phyloP scores from a whole-genome alignment of 2,797 vertebrate species.

The Jordanella pulchra region DNA sequence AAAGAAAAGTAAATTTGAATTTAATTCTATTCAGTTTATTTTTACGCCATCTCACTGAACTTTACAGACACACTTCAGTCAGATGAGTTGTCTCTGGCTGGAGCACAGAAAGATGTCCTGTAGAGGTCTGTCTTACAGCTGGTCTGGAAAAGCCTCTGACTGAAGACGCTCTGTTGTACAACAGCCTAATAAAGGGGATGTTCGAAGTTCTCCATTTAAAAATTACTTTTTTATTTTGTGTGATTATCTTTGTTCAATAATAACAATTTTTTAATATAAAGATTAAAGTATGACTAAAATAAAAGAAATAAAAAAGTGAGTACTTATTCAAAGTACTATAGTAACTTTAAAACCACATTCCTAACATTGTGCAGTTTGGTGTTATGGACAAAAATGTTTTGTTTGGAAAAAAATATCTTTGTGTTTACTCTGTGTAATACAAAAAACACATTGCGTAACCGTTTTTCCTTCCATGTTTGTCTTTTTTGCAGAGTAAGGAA shows the following conservation, averaged over 20 bases:
- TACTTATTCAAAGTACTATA: not conserved
- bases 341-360: not conserved
- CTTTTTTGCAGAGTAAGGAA: conserved; percentile 92
- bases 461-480: conserved; percentile 28
- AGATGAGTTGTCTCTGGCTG: too few species aligned
- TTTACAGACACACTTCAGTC: too few species aligned
- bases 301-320: too few species aligned
- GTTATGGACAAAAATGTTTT: not conserved
- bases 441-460: conserved; percentile 4
- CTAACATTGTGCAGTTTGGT: not conserved
- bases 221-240: not conserved
- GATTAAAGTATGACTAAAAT: not conserved
- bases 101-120: too few species aligned
- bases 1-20: too few species aligned
- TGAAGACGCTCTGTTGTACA: too few species aligned
- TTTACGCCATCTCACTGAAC: too few species aligned
- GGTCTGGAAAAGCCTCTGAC: too few species aligned
- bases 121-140: too few species aligned
- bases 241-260: not conserved
- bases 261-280: not conserved
- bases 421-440: not conserved
- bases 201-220: too few species aligned
- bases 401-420: not conserved
- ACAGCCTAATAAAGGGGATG: too few species aligned
- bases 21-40: too few species aligned